Conservation (phyloP, 2,888 invertebrate genomes). For the Watsonalla binaria region DNA sequence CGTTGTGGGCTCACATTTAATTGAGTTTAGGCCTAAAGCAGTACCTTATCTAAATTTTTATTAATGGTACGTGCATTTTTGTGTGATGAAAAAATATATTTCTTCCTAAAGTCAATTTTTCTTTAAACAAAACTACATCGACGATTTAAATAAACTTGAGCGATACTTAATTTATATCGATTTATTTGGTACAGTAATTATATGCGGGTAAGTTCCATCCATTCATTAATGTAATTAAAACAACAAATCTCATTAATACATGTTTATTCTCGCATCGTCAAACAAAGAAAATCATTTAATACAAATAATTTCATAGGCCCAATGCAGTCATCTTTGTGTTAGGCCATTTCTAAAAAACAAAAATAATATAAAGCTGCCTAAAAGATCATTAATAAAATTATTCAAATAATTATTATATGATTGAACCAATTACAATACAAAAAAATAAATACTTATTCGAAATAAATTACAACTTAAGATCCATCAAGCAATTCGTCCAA, state of each 20-base stretch:
- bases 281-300: conserved; percentile 42
- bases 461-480: conserved; percentile 40
- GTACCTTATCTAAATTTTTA: no score
- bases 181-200: no score
- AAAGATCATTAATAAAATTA: conserved; percentile 14
- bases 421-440: conserved; percentile 36
- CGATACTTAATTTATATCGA: no score
- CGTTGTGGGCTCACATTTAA: no score
- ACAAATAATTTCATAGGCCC: conserved; percentile 23
- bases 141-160: no score
- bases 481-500: conserved; percentile 16
- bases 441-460: conserved; percentile 40
- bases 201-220: no score
- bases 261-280: conserved; percentile 70
- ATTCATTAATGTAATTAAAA: conserved; percentile 6
- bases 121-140: no score
- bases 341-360: conserved; percentile 22
- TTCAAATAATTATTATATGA: conserved; percentile 6
- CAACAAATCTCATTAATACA: conserved; percentile 45
- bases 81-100: no score
- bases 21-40: no score
- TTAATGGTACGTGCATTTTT: no score
- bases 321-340: conserved; percentile 20
- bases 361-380: conserved; percentile 20
- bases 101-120: no score